Base-by-base conservation (phyloP, 1,140 invertebrate genomes). In the Thaumatotibia leucotreta region DNA sequence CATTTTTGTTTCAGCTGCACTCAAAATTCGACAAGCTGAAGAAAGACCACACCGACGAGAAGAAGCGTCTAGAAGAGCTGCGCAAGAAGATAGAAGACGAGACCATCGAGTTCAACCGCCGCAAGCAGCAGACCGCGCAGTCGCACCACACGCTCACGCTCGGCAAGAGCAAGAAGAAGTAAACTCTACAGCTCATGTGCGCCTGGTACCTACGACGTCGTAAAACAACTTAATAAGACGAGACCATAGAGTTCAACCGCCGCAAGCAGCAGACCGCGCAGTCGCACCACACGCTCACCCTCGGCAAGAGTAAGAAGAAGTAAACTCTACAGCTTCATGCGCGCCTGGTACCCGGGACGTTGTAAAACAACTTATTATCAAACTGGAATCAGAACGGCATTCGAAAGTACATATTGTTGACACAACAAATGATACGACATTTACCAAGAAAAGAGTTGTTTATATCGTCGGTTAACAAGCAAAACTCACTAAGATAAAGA, bases 11-110 rank as follows among this genome's bases (percentile, higher is more conserved):
- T 63, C 81, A 98, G 96, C 91, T 99, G 6, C 97, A 99, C 86
- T 93, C 94, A 1, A 97, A 98, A 87, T 99, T 99, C 88, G 98
- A 99, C 82, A 96, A 96, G 78, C 89, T 99, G 70, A 99, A 99
- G 84, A 97, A 97, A 73, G 97, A 98, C 78, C 97, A 99, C 86
- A 95, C 96, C 0, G 97, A 99, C 68, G 97, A 99, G 81, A 99
- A 99, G 92, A 97, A 97, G 75, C 97, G 97, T 73, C 92, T 98
- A 1, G 98, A 99, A 75, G 97, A 98, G 61, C 94, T 94, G 61
- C 95, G 97, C 65, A 97, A 97, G 84, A 96, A 96, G 77, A 92
- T 99, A 8, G 98, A 99, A 78, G 98, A 99, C 71, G 98, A 99
- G 78, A 95, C 98, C 64, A 92, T 96, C 23, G 95, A 98, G 84